Conservation (phyloP, 2,797 vertebrate species). For the Cebuella pygmaea region DNA sequence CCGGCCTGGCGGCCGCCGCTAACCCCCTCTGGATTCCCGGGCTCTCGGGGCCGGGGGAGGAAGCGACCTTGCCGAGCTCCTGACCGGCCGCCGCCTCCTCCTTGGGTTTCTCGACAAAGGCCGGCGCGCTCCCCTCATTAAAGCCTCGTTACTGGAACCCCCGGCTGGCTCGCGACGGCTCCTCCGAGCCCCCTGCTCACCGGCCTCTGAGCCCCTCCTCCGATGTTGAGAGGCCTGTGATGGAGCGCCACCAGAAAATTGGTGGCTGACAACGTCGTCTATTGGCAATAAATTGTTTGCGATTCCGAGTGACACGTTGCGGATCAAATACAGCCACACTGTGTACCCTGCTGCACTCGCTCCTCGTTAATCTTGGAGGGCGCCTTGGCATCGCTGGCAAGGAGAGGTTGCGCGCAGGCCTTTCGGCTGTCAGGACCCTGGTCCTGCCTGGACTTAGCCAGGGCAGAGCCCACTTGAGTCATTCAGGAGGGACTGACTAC, state of each 20-base stretch:
- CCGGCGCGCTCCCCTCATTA: constrained; percentile 71
- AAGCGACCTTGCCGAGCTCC: constrained; percentile 82
- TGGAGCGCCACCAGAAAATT: constrained; percentile 76
- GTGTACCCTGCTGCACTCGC: not conserved
- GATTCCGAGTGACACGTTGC: constrained; percentile 65
- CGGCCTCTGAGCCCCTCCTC: not conserved
- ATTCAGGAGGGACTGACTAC: not conserved
- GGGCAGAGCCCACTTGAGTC: too few species aligned
- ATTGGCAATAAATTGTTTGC: constrained; percentile 77
- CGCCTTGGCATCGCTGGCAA: constrained; percentile 33
- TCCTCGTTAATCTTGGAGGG: constrained; percentile 70
- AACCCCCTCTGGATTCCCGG: not conserved
- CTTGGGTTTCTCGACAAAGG: constrained; percentile 76
- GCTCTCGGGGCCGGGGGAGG: constrained; percentile 57
- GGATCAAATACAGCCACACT: constrained; percentile 62
- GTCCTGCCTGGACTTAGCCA: not conserved
- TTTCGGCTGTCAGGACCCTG: rapidly evolving
- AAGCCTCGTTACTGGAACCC: not conserved
- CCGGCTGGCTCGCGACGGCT: not conserved
- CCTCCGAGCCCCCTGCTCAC: not conserved
- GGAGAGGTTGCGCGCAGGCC: not conserved
- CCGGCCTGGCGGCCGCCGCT: constrained; percentile 75
- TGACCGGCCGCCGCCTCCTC: constrained; percentile 80
- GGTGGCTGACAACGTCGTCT: constrained; percentile 70
- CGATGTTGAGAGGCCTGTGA: not conserved